Base-by-base conservation (phyloP, 2,888 invertebrate species). In the Andricus curvator region DNA sequence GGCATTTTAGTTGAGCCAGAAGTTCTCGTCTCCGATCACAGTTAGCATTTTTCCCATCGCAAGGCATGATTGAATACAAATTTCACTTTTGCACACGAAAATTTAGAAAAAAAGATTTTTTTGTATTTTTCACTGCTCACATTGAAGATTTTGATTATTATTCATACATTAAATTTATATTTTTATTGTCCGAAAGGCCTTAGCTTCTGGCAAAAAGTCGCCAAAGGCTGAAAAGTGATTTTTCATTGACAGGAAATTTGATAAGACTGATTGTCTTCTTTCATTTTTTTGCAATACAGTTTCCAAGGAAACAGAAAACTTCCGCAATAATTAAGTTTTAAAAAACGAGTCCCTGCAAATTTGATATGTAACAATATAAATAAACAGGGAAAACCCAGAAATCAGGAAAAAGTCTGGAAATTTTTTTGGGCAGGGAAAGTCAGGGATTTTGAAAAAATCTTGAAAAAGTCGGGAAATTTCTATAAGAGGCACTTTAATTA, bases 41-140 rank as follows among this genome's bases (percentile, higher is more conserved):
- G 80, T 90, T 88, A 4, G 86, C 85, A 84, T 91, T 92, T 80
- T 90, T 91, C 48, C 92, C 92, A 79, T 91, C 91, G 65, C 92
- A 92, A 66, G 92, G 90, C 92, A 92, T 92, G 65, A 85, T 85
- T 80, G 22, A 22, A 13, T 41, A 3, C 8, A n/a, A 62, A 44
- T 22, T 66, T 60, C 4, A 29, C 11, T 67, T 9, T 65, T 41
- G 13, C 9, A 20, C 20, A 65, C 66, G 29, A 51, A n/a, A 78
- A 78, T 66, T 78, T 78, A n/a, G n/a, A 66, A 13, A 64, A 20
- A 1, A 9, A 25, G 25, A 15, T 78, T 22, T 78, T 76, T 56
- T 13, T 20, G 6, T 29, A 41, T 78, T 65, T 65, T 66, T 33
- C 37, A 33, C 29, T 65, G 17, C 29, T 66, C 66, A 37, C n/a